Conservation (phyloP, 2,888 invertebrate species). For the Ommatoiulus sabulosus region DNA sequence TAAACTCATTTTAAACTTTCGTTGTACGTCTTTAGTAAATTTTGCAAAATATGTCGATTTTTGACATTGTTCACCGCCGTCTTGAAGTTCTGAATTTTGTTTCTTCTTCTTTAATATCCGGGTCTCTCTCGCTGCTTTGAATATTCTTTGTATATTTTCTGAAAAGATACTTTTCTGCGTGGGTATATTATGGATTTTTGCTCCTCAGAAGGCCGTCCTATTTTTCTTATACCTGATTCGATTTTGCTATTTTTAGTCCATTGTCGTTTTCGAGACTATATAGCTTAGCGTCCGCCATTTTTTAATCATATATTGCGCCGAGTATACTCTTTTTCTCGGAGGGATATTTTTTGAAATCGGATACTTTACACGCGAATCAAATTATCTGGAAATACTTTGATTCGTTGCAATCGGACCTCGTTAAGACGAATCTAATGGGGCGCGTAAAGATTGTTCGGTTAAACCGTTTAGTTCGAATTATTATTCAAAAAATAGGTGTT, state of each 20-base stretch:
- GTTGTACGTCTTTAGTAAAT: too few relatives aligned
- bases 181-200: neutral
- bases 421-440: too few relatives aligned
- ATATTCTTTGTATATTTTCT: neutral
- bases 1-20: too few relatives aligned
- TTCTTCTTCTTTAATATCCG: too few relatives aligned
- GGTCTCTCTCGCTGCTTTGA: neutral
- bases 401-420: too few relatives aligned
- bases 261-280: neutral
- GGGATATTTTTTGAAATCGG: neutral
- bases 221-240: constrained; percentile 7
- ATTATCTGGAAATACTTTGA: neutral
- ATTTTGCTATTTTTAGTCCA: constrained; percentile 21
- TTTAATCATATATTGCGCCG: neutral
- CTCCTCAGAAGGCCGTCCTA: neutral
- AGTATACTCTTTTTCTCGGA: neutral
- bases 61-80: too few relatives aligned
- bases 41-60: too few relatives aligned
- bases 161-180: neutral
- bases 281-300: neutral
- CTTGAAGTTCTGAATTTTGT: too few relatives aligned
- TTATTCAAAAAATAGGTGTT: too few relatives aligned
- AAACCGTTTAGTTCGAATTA: too few relatives aligned
- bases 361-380: neutral
- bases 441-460: too few relatives aligned